phyloP scores from a whole-genome alignment of 2,113 vertebrate species.

The Passer domesticus region DNA sequence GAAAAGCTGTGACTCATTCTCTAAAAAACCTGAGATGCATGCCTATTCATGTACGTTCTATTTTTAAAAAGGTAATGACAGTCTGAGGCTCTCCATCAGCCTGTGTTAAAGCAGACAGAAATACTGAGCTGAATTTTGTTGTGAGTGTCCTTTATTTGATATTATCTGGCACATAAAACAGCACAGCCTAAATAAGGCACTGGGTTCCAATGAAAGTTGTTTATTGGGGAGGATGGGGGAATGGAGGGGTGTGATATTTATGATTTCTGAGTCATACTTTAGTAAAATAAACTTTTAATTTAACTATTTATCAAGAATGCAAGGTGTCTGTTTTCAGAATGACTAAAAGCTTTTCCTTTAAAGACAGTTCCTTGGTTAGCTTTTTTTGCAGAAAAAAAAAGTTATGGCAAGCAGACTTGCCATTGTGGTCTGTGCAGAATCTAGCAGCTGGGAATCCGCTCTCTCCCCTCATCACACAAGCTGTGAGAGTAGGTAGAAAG shows the following conservation, averaged over 20 bases:
- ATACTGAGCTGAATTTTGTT: not conserved
- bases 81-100: not conserved
- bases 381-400: not conserved
- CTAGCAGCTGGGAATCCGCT: not conserved
- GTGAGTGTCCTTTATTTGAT: not conserved
- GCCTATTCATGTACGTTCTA: slow-evolving; percentile 18
- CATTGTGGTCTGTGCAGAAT: not conserved
- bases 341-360: not conserved
- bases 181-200: not conserved
- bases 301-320: not conserved
- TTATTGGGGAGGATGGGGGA: not conserved
- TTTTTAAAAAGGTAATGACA: slow-evolving; percentile 25
- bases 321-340: not conserved
- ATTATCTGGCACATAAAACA: not conserved
- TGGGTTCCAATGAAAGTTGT: not conserved
- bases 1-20: slow-evolving; percentile 21
- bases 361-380: not conserved
- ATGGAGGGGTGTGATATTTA: rapidly evolving
- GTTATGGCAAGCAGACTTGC: not conserved
- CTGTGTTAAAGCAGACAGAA: not conserved
- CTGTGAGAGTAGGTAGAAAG: not conserved
- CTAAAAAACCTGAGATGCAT: slow-evolving; percentile 8
- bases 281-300: not conserved
- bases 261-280: not conserved
- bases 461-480: not conserved